Base-by-base conservation (phyloP, 2,797 vertebrate species). In the Rhyacichthys aspro region DNA sequence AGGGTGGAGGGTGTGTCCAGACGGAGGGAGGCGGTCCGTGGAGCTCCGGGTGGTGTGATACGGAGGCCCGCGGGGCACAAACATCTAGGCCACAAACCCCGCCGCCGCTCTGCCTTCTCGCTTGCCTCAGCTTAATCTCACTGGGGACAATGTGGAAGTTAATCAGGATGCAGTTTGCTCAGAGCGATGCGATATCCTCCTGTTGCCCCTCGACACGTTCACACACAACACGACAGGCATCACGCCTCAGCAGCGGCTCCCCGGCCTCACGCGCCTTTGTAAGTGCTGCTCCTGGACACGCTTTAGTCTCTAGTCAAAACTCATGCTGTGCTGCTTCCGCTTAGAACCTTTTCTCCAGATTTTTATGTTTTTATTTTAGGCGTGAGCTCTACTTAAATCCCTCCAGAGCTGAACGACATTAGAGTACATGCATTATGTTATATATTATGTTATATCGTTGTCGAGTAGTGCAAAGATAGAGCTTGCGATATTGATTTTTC, bases 1-100 rank as follows among this genome's bases (percentile, higher is more conserved):
- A n/a, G 89, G 67, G 70, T 81, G 84, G 89, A 67, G 72, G 82
- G 75, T 76, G 86, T 76, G 85, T 65, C 48, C 71, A 72, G 67
- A 39, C 73, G 34, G 45, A 3, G 39, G 5, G 67, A 63, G 74
- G 67, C 86, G 3, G 92, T 93, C 93, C 91, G 91, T 82, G 19
- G 85, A 85, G 89, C 71, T 44, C 59, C 85, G 75, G 84, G 94
- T 95, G 93, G 94, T 92, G 94, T 94, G 94, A 95, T 93, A 91
- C 89, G 90, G 91, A 74, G 86, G 90, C 90, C 90, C 78, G 88
- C 70, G 76, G 92, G 91, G 92, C 79, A 69, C 91, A 83, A 90
- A 88, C 84, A 28, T 28, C n/a, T 86, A 87, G 89, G 76, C 88
- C 84, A 37, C 63, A 59, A 73, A 52, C 69, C 70, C 48, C 70